Percentiles rank a stretch among this genome's conserved stretches.
phyloP scores from a whole-genome alignment of 2,888 invertebrate genomes.

The Eristalis arbustorum region DNA sequence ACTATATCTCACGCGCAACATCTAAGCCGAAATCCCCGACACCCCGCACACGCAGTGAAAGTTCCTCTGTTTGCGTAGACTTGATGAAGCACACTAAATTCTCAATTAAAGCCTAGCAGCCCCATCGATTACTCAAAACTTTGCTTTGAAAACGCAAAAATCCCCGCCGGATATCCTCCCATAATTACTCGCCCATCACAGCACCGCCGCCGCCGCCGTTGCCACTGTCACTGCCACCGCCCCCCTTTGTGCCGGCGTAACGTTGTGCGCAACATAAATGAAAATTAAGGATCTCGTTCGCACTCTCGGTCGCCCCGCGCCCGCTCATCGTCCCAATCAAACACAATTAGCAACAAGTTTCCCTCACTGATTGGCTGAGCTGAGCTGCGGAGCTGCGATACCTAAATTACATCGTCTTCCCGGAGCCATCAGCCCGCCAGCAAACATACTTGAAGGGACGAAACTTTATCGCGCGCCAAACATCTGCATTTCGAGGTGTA shows the following conservation, averaged over 20 bases:
- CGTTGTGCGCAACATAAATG: constrained; percentile 5
- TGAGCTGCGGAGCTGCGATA: constrained; percentile 23
- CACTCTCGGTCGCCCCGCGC: background rate
- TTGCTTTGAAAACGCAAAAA: background rate
- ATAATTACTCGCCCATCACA: background rate
- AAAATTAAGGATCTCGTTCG: constrained; percentile 37
- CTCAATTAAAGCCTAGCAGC: background rate
- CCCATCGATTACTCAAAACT: background rate
- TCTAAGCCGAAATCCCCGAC: too few relatives aligned
- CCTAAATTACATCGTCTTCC: constrained; percentile 57
- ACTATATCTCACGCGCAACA: too few relatives aligned
- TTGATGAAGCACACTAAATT: background rate
- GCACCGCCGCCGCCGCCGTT: background rate
- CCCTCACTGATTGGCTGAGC: constrained; percentile 40
- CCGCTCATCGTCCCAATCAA: constrained; percentile 26
- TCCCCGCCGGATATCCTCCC: background rate
- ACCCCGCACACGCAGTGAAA: too few relatives aligned
- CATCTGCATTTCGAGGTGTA: constrained; percentile 62
- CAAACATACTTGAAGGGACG: constrained; percentile 13
- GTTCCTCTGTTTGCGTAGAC: background rate
- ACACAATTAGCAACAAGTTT: constrained; percentile 67
- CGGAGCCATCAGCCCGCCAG: background rate
- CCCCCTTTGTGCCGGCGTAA: background rate
- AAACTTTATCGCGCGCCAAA: constrained; percentile 67
- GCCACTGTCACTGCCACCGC: background rate